phyloP scores from a whole-genome alignment of 2,797 vertebrate genomes.

The Nasua narica region DNA sequence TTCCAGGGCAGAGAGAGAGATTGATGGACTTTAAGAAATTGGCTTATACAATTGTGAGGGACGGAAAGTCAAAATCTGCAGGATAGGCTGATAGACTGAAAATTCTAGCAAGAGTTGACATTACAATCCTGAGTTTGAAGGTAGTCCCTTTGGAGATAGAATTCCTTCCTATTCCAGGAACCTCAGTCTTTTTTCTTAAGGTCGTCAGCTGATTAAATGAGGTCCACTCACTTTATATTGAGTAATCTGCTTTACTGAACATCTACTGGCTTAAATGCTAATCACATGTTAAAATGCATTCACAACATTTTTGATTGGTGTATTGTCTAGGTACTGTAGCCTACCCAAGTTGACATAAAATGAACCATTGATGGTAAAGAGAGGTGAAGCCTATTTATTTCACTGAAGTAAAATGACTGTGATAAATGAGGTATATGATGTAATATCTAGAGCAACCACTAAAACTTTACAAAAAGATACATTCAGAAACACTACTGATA shows the following conservation, averaged over 20 bases:
- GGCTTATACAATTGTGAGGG: not conserved
- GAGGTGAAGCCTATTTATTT: not conserved
- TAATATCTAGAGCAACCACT: not conserved
- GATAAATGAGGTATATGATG: not conserved
- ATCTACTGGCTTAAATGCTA: not conserved
- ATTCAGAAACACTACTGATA: not conserved
- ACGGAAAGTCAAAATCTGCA: not conserved
- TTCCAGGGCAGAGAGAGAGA: not conserved
- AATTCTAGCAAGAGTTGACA: not conserved
- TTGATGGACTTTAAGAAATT: not conserved
- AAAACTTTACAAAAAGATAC: not conserved
- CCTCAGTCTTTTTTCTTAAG: not conserved
- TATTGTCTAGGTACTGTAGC: not conserved
- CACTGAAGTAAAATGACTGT: not conserved
- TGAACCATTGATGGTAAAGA: not conserved
- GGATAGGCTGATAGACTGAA: not conserved
- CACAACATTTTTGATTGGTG: not conserved
- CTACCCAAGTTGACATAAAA: not conserved
- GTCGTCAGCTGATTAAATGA: not conserved
- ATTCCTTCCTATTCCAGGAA: not conserved
- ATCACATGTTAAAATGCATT: not conserved
- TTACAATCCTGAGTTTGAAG: not conserved
- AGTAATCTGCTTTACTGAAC: no score
- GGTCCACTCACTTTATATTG: not conserved
- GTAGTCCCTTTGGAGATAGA: not conserved